Evolutionary conservation across 2,113 vertebrate genomes (phyloP), one percentile per base, ranked within the genome.

Genomic region (Halichoeres trimaculatus): DNA sequence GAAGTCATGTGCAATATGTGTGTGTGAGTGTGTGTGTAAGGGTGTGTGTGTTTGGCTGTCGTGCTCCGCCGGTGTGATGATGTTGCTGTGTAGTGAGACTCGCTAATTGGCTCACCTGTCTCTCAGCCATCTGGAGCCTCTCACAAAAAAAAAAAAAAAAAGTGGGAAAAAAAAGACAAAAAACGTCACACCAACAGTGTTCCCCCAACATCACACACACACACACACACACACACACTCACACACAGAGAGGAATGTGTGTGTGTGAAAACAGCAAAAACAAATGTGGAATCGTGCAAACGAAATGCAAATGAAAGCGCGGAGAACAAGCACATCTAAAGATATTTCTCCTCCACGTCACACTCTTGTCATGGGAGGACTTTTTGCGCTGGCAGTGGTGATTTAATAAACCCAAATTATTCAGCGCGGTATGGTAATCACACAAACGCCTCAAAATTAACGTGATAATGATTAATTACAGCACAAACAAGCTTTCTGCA

Each of bases 101-200:
- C 78, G 69, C 89, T 92, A 93, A 93, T 92, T 93, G 92, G 90
- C 87, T 90, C 92, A 93, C 91, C 90, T 92, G 91, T 93, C 91
- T 92, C 87, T 89, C 87, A 88, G 89, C 91, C 93, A 93, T 94
- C 90, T 94, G 93, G 90, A 91, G 90, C 79, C 80, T 87, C 85
- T 89, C 85, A 77, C 70, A 78, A 74, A 86, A 83, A 19, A 10
- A 47, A 83, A 77, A 30, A 30, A 30, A 30, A 30, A 30, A 30
- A 30, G 41, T 12, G 0, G 0, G 1, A 20, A 43, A 54, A 53
- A 75, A 66, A 26, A 36, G 23, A 53, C 2, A 41, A 20, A 55
- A 70, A 76, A 81, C 64, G 75, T 87, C 90, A 85, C 83, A 84
- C 80, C 13, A 53, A 83, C 83, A 13, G 53, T 89, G 88, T 88